Conservation (phyloP, 2,797 vertebrate genomes). For the Clarias laeviceps region DNA sequence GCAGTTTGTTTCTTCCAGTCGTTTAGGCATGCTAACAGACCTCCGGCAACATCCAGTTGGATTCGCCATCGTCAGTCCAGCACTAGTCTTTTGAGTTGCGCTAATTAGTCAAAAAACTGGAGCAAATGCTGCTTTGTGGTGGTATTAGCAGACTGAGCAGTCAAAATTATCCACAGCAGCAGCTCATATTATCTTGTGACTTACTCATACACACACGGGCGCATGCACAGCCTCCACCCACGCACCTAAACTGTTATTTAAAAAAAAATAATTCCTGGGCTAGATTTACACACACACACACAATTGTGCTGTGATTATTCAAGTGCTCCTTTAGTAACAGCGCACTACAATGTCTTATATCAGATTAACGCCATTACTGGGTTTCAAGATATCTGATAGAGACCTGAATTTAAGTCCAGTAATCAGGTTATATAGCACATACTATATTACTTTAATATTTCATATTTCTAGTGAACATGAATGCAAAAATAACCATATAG, state of each 20-base stretch:
- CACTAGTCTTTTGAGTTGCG: not conserved
- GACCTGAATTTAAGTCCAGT: not conserved
- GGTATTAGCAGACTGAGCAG: not conserved
- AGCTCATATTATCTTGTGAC: not conserved
- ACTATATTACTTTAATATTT: not conserved
- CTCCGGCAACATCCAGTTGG: not conserved
- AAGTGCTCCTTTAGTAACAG: not conserved
- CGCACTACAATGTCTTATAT: not conserved
- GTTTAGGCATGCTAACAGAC: slow-evolving; percentile 22
- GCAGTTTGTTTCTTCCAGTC: slow-evolving; percentile 5
- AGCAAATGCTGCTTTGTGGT: not conserved
- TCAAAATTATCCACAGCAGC: slow-evolving; percentile 9
- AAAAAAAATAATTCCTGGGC: not conserved
- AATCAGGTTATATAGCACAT: not conserved
- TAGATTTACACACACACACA: not conserved
- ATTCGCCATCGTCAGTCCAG: slow-evolving; percentile 1
- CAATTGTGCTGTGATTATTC: not conserved
- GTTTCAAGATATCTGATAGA: not conserved
- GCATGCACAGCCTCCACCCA: not conserved
- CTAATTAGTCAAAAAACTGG: not conserved
- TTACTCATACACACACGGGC: not conserved
- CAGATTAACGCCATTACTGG: not conserved
- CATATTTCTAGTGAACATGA: not conserved
- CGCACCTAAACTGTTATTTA: slow-evolving; percentile 1
- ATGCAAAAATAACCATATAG: not conserved